A percentile compares a stretch with the other conserved stretches of the same genome.
Evolutionary conservation across 2,888 invertebrate species (phyloP).

Genomic region (Eupithecia abbreviata): DNA sequence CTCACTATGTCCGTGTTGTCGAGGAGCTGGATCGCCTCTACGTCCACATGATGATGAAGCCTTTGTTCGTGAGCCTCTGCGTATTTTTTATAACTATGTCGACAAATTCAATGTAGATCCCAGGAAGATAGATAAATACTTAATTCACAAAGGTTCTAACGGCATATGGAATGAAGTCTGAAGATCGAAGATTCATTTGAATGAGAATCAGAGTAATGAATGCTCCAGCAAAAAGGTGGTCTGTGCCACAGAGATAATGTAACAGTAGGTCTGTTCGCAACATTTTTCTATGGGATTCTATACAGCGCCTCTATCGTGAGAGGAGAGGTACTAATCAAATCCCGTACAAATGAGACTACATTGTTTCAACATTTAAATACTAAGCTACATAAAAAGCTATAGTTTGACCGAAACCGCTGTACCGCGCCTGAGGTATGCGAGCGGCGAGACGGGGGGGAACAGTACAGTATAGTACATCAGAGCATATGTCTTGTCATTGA

Average conservation of each 20-base stretch:
- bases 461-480: too few relatives aligned
- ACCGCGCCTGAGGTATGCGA: too few relatives aligned
- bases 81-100: too few relatives aligned
- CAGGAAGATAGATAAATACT: background rate
- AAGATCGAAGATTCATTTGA: slow-evolving; percentile 29
- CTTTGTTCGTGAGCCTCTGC: too few relatives aligned
- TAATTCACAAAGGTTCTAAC: background rate
- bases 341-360: background rate
- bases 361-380: too few relatives aligned
- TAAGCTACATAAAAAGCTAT: too few relatives aligned
- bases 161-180: slow-evolving; percentile 15
- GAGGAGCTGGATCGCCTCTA: too few relatives aligned
- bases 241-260: background rate
- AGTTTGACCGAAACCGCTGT: too few relatives aligned
- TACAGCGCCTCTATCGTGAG: background rate
- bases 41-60: too few relatives aligned
- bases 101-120: background rate
- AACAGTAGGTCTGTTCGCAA: background rate
- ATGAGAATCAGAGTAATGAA: slow-evolving; percentile 24
- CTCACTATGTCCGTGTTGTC: too few relatives aligned
- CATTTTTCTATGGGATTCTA: background rate
- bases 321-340: background rate
- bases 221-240: slow-evolving; percentile 13
- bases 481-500: too few relatives aligned
- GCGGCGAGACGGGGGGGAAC: too few relatives aligned